Base-by-base conservation (phyloP, 53 echinoderm and acorn worm genomes). In the Crossaster papposus region DNA sequence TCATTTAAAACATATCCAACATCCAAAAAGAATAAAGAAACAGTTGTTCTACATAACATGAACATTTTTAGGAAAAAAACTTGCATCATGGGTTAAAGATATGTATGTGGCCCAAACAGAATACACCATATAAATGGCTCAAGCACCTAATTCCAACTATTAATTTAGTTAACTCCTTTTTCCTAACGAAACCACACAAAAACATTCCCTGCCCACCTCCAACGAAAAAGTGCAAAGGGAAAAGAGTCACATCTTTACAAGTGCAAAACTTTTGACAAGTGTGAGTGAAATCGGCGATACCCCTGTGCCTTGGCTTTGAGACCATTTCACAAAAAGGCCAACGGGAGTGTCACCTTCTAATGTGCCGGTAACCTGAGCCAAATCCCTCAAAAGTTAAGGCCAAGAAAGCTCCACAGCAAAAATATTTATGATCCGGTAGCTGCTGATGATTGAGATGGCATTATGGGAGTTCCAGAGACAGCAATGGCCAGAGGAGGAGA, bases 371-470 rank as follows among this genome's bases (percentile, higher is more conserved):
- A 87, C 87, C 87, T 26, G 87, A 87, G 87, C 12, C 87, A 87
- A 87, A 87, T 87, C 87, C 87, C 87, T 87, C 38, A 87, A n/a
- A 87, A 87, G 87, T 87, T 87, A 77, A 87, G 87, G 87, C 87
- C 76, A n/a, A n/a, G 9, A 44, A 87, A 76, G 87, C 87, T 36
- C 87, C 77, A 87, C 87, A 87, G 87, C 87, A 87, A 87, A 87
- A 87, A 87, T 87, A 87, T 87, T 87, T 87, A 87, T 87, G 87
- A 87, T 87, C 87, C 87, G 87, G 75, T 87, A 87, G 87, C 76
- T 33, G 36, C 58, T 5, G 87, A 87, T 87, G 87, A 87, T 87
- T 87, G 87, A 87, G 77, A 15, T 7, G 87, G 87, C 76, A 87
- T 87, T 87, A 87, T 87, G 87, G 58, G 87, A 44, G 75, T 77